Conservation (phyloP, 2,797 vertebrate species). For the Enteromius unitaeniatus region DNA sequence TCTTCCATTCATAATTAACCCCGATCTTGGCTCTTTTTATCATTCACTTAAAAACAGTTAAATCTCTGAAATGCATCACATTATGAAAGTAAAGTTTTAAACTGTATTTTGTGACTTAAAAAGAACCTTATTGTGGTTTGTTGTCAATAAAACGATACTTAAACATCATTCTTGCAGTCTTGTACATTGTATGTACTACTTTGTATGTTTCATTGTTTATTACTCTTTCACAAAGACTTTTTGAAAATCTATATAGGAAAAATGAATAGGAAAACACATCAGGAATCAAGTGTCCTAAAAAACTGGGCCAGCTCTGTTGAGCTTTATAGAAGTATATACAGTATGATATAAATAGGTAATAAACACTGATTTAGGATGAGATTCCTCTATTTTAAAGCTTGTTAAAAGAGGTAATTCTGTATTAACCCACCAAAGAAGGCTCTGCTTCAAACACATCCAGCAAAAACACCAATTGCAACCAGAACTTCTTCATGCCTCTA, state of each 20-base stretch:
- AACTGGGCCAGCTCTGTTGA: background rate
- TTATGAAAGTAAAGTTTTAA: background rate
- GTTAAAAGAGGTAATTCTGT: background rate
- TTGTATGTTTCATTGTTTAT: background rate
- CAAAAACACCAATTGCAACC: background rate
- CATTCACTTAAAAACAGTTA: background rate
- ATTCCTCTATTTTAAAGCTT: background rate
- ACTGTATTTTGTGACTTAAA: background rate
- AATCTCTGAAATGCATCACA: background rate
- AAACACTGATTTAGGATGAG: background rate
- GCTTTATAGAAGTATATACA: no score
- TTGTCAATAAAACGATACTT: background rate
- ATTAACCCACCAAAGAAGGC: background rate
- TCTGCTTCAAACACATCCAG: background rate
- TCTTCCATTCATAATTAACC: conserved; percentile 13
- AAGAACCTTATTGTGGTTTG: background rate
- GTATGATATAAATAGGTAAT: background rate
- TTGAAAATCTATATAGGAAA: background rate
- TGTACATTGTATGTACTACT: background rate
- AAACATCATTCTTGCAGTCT: background rate
- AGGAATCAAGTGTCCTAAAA: background rate
- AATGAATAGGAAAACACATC: background rate
- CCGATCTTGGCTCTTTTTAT: background rate
- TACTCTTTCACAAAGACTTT: background rate
- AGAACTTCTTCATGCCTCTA: background rate